These are phyloP conservation scores for Rhingia rostrata DNA, from an alignment of 2,888 invertebrate species.

Conservation along the genomic window DNA sequence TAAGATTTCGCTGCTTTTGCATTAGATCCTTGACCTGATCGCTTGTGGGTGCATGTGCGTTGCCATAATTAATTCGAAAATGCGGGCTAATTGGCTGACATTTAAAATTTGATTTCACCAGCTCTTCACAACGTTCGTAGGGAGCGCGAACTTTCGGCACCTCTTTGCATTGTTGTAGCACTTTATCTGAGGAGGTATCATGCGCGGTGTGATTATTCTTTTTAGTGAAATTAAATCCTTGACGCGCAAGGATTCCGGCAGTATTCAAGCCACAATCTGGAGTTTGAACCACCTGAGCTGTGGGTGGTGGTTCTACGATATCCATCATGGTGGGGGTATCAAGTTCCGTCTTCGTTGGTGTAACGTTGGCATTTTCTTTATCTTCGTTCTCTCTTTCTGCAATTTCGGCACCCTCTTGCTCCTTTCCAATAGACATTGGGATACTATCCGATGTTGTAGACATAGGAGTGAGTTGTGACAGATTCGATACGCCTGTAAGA, in stretches of 20 bases:
- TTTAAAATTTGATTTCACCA: slow-evolving; percentile 77
- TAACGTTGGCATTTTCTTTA: slow-evolving; percentile 69
- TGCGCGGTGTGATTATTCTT: slow-evolving; percentile 10
- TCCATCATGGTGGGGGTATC: slow-evolving; percentile 6
- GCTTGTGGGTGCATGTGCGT: slow-evolving; percentile 44
- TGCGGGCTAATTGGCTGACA: slow-evolving; percentile 76
- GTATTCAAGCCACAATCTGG: slow-evolving; percentile 78
- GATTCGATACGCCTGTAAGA: slow-evolving; percentile 76
- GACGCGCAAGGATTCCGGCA: slow-evolving; percentile 77
- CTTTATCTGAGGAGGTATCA: slow-evolving; percentile 48
- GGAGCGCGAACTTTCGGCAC: slow-evolving; percentile 55
- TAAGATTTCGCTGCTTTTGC: slow-evolving; percentile 73
- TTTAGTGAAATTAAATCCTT: slow-evolving; percentile 76
- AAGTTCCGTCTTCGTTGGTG: slow-evolving; percentile 9
- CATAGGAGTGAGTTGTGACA: slow-evolving; percentile 77
- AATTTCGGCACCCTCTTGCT: slow-evolving; percentile 22
- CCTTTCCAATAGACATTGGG: slow-evolving; percentile 44
- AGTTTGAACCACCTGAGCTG: slow-evolving; percentile 72
- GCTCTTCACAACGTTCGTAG: slow-evolving; percentile 77
- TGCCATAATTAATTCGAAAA: slow-evolving; percentile 75
- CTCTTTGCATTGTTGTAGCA: slow-evolving; percentile 29
- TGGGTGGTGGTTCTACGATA: slow-evolving; percentile 42
- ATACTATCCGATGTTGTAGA: slow-evolving; percentile 77
- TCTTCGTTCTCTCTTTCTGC: slow-evolving; percentile 65
- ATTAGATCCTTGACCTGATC: slow-evolving; percentile 60